These are phyloP conservation scores for Trypoxylon attenuatum DNA, from an alignment of 2,888 invertebrate genomes.

Conservation along the genomic window DNA sequence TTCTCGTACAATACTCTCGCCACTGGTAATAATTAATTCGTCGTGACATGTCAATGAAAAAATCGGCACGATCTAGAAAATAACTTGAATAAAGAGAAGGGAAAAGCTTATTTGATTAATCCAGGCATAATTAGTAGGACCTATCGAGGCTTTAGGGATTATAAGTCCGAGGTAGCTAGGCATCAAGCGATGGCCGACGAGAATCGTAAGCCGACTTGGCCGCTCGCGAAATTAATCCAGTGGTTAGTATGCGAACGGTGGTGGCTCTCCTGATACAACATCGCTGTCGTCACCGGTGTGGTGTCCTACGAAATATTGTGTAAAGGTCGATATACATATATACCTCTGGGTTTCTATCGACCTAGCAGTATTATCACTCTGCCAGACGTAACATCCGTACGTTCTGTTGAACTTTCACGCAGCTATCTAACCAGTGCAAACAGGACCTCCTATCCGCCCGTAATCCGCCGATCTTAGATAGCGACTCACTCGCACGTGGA, in stretches of 20 bases:
- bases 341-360: slow-evolving; percentile 26
- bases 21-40: too few relatives aligned
- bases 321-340: slow-evolving; percentile 52
- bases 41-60: too few relatives aligned
- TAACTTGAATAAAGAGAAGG: too few relatives aligned
- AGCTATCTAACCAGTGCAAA: slow-evolving; percentile 42
- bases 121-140: slow-evolving; percentile 10
- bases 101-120: background rate
- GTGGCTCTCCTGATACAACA: slow-evolving; percentile 51
- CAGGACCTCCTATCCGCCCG: slow-evolving; percentile 42
- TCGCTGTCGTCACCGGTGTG: slow-evolving; percentile 46
- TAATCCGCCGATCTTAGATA: slow-evolving; percentile 64
- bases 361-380: slow-evolving; percentile 20
- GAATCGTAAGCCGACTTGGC: slow-evolving; percentile 31
- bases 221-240: slow-evolving; percentile 53
- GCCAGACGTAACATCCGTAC: slow-evolving; percentile 32
- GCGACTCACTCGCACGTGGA: slow-evolving; percentile 36
- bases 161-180: background rate
- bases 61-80: too few relatives aligned
- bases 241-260: slow-evolving; percentile 59
- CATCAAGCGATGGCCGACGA: background rate
- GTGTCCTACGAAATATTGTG: slow-evolving; percentile 56
- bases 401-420: slow-evolving; percentile 51
- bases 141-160: slow-evolving; percentile 2
- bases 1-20: too few relatives aligned